Evolutionary conservation across 2,888 invertebrate genomes (phyloP).

Genomic region (Galerucella pusilla): DNA sequence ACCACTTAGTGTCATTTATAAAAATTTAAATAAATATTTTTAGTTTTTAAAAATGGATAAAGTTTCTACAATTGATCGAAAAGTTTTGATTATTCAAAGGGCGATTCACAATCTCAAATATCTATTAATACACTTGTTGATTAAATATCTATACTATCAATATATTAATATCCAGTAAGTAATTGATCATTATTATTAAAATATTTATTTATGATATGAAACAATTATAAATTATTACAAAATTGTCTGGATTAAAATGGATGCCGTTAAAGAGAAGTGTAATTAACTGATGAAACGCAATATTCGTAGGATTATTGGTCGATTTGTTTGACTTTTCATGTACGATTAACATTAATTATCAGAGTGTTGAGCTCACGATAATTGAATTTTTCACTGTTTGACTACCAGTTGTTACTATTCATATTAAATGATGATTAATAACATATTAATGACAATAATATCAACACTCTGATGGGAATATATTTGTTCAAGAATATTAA

Average conservation of each 20-base stretch:
- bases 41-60: too few species aligned
- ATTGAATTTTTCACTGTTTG: background rate
- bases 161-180: too few species aligned
- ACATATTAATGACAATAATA: background rate
- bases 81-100: too few species aligned
- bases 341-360: background rate
- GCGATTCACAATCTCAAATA: too few species aligned
- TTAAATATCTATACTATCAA: too few species aligned
- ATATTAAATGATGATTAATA: background rate
- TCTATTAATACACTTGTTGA: too few species aligned
- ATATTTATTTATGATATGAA: background rate
- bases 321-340: conserved; percentile 1
- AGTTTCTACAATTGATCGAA: too few species aligned
- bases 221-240: background rate
- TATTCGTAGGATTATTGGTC: background rate
- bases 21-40: too few species aligned
- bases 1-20: too few species aligned
- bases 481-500: too few species aligned
- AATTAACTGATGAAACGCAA: background rate
- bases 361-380: conserved; percentile 1
- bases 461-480: too few species aligned
- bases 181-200: background rate
- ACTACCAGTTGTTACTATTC: background rate
- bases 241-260: background rate
- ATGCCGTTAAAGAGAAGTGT: background rate